Evolutionary conservation across 2,888 invertebrate species (phyloP).

Genomic region (Coenonympha glycerion): DNA sequence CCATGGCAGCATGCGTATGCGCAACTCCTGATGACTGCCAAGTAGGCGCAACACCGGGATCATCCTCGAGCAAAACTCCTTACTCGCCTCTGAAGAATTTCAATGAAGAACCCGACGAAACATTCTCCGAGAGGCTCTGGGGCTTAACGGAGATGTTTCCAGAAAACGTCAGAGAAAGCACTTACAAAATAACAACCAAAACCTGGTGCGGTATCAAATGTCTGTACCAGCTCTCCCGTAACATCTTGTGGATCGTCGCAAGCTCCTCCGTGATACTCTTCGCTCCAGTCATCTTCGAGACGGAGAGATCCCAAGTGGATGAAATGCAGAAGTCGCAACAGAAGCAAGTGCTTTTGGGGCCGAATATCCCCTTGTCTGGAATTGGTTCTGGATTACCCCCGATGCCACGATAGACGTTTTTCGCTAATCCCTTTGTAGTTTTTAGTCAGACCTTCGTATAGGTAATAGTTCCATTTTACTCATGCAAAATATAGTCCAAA

Average conservation of each 20-base stretch:
- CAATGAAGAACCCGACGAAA: constrained; percentile 88
- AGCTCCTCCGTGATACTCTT: constrained; percentile 95
- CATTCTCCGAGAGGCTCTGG: constrained; percentile 88
- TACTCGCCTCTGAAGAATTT: constrained; percentile 63
- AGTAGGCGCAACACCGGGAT: constrained; percentile 46
- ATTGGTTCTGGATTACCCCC: constrained; percentile 82
- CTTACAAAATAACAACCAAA: constrained; percentile 73
- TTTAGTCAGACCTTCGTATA: constrained; percentile 26
- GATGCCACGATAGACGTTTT: constrained; percentile 72
- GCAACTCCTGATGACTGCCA: not conserved
- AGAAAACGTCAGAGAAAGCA: constrained; percentile 82
- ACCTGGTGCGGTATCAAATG: constrained; percentile 79
- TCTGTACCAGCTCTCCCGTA: constrained; percentile 84
- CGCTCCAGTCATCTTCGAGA: constrained; percentile 96
- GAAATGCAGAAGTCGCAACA: constrained; percentile 96
- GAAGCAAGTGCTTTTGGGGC: constrained; percentile 93
- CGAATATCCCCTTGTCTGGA: constrained; percentile 85
- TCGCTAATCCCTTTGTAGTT: constrained; percentile 35
- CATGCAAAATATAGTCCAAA: too few relatives aligned
- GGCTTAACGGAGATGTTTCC: constrained; percentile 99
- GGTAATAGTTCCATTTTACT: too few relatives aligned
- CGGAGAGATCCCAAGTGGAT: constrained; percentile 94
- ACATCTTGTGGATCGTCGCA: constrained; percentile 92
- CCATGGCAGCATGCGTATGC: not conserved
- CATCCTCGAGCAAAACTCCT: constrained; percentile 37